A percentile compares a stretch with the other conserved stretches of the same genome.
Conservation (phyloP, 2,113 vertebrate genomes). For the Myiagra hebetior region DNA sequence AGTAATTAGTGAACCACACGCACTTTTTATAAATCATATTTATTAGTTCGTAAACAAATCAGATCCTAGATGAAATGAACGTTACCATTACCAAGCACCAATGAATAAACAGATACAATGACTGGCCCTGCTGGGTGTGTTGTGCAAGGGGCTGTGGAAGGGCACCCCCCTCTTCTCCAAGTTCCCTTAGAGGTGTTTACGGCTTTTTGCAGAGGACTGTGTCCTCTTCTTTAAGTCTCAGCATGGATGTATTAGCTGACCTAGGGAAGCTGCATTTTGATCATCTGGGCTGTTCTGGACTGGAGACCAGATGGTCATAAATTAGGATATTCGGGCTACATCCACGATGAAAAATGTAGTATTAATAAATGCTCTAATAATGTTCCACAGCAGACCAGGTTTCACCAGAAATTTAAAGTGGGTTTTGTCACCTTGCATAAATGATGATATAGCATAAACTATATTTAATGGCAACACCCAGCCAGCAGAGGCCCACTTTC, state of each 20-base stretch:
- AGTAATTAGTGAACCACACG: constrained; percentile 79
- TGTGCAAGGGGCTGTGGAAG: neutral
- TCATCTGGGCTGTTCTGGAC: constrained; percentile 19
- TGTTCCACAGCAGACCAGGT: neutral
- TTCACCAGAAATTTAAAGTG: constrained; percentile 29
- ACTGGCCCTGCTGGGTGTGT: neutral
- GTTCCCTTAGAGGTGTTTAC: neutral
- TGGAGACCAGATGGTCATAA: constrained; percentile 64
- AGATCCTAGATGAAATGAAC: constrained; percentile 77
- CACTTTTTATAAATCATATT: constrained; percentile 84
- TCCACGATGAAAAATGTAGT: constrained; percentile 40
- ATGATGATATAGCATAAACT: neutral
- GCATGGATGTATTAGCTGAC: neutral
- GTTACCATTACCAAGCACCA: constrained; percentile 60
- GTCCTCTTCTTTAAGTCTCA: neutral
- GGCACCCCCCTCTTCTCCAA: neutral
- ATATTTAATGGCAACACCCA: neutral
- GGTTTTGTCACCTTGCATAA: neutral
- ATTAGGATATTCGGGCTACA: constrained; percentile 56
- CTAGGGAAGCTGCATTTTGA: constrained; percentile 9
- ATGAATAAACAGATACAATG: constrained; percentile 8
- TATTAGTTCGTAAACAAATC: constrained; percentile 85
- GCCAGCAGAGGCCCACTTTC: neutral
- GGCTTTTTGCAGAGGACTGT: neutral
- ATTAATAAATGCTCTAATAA: constrained; percentile 2